A percentile compares a stretch with the other conserved stretches of the same genome.
Evolutionary conservation across 23 tunicate species (phyloP).

Genomic region (Trididemnum nubilum): DNA sequence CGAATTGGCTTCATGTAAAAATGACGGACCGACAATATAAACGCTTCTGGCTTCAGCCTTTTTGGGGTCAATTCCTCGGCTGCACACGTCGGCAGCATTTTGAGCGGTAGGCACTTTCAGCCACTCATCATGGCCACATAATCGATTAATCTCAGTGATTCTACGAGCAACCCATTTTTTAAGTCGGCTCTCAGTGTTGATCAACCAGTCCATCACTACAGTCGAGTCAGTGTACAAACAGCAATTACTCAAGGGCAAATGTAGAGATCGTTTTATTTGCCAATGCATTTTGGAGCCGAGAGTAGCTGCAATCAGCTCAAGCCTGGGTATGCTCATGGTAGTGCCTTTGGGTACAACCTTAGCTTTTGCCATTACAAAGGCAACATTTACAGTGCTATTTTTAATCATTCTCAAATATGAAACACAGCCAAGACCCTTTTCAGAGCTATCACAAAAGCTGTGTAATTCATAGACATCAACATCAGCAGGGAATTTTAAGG

Average conservation of each 20-base stretch:
- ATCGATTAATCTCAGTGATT: not conserved
- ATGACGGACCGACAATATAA: not conserved
- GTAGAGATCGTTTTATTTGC: not conserved
- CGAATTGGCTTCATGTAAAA: not conserved
- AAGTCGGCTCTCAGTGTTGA: not conserved
- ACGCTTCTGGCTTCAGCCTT: not conserved
- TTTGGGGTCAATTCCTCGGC: not conserved
- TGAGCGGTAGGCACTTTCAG: not conserved
- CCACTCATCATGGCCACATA: not conserved
- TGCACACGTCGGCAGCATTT: conserved; percentile 4
- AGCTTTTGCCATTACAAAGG: conserved; percentile 19
- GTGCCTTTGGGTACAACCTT: conserved; percentile 15
- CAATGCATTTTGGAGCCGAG: not conserved
- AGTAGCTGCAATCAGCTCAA: conserved; percentile 1
- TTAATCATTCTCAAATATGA: not conserved
- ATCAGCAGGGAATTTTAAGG: not conserved
- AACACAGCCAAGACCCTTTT: not conserved
- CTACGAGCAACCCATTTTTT: not conserved
- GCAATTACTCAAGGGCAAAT: not conserved
- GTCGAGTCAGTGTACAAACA: conserved; percentile 7
- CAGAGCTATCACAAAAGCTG: not conserved
- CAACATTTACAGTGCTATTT: not conserved
- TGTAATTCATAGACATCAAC: not conserved
- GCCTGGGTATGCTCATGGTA: not conserved
- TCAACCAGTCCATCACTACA: not conserved